Evolutionary conservation across 2,113 vertebrate species (phyloP).

Genomic region (Austrofundulus limnaeus): DNA sequence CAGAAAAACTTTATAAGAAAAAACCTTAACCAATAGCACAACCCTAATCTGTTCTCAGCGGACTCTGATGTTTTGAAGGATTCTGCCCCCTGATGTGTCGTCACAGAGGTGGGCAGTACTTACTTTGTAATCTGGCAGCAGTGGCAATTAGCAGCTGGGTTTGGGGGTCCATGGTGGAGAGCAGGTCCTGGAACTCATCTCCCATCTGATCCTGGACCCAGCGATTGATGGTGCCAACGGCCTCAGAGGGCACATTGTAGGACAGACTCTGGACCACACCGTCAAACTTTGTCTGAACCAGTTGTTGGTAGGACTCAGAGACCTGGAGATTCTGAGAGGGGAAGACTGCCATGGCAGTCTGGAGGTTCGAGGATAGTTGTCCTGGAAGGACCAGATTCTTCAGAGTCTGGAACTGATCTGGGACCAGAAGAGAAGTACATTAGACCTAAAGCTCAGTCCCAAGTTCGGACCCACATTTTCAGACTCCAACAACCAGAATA

Average conservation of each 20-base stretch:
- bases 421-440: background rate
- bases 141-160: slow-evolving; percentile 82
- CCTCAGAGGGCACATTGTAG: slow-evolving; percentile 67
- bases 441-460: background rate
- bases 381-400: slow-evolving; percentile 55
- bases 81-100: background rate
- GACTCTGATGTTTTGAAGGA: too few relatives aligned
- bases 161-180: slow-evolving; percentile 73
- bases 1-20: slow-evolving; percentile 6
- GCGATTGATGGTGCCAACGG: slow-evolving; percentile 74
- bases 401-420: slow-evolving; percentile 78
- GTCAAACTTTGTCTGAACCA: slow-evolving; percentile 80
- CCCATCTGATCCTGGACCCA: slow-evolving; percentile 73
- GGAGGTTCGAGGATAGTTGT: slow-evolving; percentile 49
- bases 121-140: slow-evolving; percentile 82
- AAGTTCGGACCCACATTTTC: too few relatives aligned
- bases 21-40: too few relatives aligned
- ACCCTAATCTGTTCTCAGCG: background rate
- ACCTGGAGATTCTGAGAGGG: slow-evolving; percentile 69
- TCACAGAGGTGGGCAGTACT: background rate
- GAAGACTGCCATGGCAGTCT: slow-evolving; percentile 77
- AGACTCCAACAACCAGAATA: background rate
- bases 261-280: slow-evolving; percentile 70
- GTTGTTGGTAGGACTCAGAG: slow-evolving; percentile 71
- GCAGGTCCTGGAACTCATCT: slow-evolving; percentile 74